These are phyloP conservation scores for Lagothrix lagotricha DNA, from an alignment of 2,797 vertebrate genomes.

Conservation along the genomic window DNA sequence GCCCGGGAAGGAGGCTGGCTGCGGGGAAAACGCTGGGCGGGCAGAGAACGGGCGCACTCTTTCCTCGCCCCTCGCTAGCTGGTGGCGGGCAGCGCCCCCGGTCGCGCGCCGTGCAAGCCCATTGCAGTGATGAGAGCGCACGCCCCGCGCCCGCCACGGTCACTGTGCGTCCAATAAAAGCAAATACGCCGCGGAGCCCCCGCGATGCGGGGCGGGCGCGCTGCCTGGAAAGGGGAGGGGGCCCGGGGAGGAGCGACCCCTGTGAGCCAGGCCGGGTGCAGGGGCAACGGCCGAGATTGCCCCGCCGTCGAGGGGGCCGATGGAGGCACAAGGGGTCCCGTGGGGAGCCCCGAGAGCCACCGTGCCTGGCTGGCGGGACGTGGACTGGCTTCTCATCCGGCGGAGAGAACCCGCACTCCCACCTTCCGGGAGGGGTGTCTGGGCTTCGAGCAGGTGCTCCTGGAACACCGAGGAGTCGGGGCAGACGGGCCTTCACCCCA, in stretches of 20 bases:
- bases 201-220: slow-evolving; percentile 23
- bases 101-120: slow-evolving; percentile 80
- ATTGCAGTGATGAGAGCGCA: slow-evolving; percentile 74
- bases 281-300: not conserved
- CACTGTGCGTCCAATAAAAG: slow-evolving; percentile 79
- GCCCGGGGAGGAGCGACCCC: not conserved
- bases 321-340: too few species aligned
- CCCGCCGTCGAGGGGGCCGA: not conserved
- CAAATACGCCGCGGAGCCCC: slow-evolving; percentile 78
- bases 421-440: not conserved
- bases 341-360: not conserved
- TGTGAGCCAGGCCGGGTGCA: too few species aligned
- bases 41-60: not conserved
- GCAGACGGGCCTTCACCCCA: not conserved
- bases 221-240: not conserved
- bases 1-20: not conserved
- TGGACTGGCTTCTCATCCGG: not conserved
- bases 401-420: not conserved
- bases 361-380: not conserved
- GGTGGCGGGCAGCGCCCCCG: not conserved
- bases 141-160: slow-evolving; percentile 66
- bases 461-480: not conserved
- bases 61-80: not conserved
- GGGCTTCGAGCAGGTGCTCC: not conserved
- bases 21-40: not conserved